These are phyloP conservation scores for Coendou prehensilis DNA, from an alignment of 2,797 vertebrate genomes.

Conservation along the genomic window DNA sequence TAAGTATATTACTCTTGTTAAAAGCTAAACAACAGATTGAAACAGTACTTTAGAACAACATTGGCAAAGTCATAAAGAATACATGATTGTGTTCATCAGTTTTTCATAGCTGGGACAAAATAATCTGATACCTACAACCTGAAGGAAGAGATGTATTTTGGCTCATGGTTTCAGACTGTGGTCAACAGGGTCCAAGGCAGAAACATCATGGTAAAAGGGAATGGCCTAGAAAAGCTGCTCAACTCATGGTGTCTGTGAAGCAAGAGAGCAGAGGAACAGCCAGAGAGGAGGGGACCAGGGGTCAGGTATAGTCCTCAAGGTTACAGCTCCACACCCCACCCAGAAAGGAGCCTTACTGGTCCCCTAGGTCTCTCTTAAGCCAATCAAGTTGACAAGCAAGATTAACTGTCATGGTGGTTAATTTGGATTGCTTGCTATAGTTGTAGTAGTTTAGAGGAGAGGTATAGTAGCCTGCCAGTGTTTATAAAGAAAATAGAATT, in stretches of 20 bases:
- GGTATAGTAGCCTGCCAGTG: background rate
- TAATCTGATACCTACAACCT: background rate
- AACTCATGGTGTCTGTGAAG: background rate
- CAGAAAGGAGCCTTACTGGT: background rate
- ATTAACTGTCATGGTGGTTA: background rate
- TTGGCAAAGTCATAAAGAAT: slow-evolving; percentile 44
- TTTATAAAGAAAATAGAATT: slow-evolving; percentile 5
- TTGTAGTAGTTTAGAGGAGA: background rate
- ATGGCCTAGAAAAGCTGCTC: background rate
- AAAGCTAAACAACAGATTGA: slow-evolving; percentile 43
- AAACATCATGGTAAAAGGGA: background rate
- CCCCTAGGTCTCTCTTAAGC: background rate
- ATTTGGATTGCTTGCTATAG: background rate
- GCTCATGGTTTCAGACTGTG: background rate
- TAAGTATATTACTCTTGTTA: background rate
- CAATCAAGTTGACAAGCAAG: background rate
- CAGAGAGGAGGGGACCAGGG: background rate
- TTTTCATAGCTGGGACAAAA: background rate
- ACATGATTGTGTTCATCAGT: background rate
- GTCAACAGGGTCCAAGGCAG: background rate
- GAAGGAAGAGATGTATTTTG: background rate
- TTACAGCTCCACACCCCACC: background rate
- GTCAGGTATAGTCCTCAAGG: background rate
- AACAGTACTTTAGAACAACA: slow-evolving; percentile 38
- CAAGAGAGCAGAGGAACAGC: background rate